Conservation (phyloP, 2,113 vertebrate genomes). For the Mesitornis unicolor region DNA sequence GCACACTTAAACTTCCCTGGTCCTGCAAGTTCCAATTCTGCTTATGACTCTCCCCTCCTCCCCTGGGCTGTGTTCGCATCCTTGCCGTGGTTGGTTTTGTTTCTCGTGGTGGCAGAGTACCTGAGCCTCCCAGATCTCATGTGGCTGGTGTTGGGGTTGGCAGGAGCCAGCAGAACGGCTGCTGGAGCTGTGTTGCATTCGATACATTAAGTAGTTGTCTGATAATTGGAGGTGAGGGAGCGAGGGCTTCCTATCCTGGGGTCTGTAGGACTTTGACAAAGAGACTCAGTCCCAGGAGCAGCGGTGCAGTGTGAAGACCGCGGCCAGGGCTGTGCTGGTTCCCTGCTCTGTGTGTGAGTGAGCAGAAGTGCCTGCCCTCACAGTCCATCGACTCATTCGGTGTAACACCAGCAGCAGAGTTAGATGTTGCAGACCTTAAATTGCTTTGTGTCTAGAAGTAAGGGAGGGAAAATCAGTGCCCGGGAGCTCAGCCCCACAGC, state of each 20-base stretch:
- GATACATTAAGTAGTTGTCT: rapidly evolving
- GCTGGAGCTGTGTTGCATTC: neutral
- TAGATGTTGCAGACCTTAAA: neutral
- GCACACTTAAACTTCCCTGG: neutral
- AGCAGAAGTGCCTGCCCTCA: neutral
- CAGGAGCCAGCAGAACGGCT: neutral
- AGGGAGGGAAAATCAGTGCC: neutral
- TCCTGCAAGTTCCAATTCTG: neutral
- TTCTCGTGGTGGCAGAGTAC: rapidly evolving
- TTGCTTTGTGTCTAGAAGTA: neutral
- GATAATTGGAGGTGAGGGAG: neutral
- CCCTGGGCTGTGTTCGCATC: neutral
- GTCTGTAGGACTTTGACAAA: too few relatives aligned
- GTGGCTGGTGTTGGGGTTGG: rapidly evolving
- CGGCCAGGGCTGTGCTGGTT: rapidly evolving
- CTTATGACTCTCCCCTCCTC: neutral
- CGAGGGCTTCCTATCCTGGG: rapidly evolving
- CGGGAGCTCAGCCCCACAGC: neutral
- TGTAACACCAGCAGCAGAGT: neutral
- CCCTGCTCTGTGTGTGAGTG: too few relatives aligned
- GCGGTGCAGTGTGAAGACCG: neutral
- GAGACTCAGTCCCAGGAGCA: neutral
- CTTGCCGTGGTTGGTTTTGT: too few relatives aligned
- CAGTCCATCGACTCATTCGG: rapidly evolving
- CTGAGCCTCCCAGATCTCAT: rapidly evolving